Conservation (phyloP, 2,113 vertebrate genomes). For the Perca flavescens region DNA sequence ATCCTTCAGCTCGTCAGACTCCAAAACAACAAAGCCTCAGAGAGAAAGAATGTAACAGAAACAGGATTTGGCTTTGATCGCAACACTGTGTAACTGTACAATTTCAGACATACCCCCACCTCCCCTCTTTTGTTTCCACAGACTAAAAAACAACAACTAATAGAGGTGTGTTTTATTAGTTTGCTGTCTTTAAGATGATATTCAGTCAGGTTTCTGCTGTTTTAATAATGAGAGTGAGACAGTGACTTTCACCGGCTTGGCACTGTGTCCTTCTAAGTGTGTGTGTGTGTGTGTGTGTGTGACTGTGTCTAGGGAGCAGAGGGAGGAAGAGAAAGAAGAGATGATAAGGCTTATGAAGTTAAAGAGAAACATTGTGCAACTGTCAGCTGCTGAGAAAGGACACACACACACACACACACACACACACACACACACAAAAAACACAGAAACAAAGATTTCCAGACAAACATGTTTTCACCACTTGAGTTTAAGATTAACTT, state of each 20-base stretch:
- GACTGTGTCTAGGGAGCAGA: slow-evolving; percentile 4
- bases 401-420: too few species aligned
- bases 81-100: slow-evolving; percentile 29
- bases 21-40: slow-evolving; percentile 36
- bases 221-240: slow-evolving; percentile 30
- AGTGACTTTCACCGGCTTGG: background rate
- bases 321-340: slow-evolving; percentile 17
- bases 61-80: slow-evolving; percentile 46
- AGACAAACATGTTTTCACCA: slow-evolving; percentile 25
- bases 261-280: background rate
- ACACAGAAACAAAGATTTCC: background rate
- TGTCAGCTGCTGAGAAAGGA: slow-evolving; percentile 31
- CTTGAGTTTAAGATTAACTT: background rate
- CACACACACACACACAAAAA: too few species aligned
- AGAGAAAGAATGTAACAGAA: slow-evolving; percentile 15
- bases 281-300: background rate
- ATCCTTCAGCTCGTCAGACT: slow-evolving; percentile 21
- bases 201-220: slow-evolving; percentile 31
- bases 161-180: slow-evolving; percentile 10
- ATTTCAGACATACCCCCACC: slow-evolving; percentile 30
- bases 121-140: background rate
- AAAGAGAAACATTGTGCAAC: slow-evolving; percentile 29
- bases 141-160: background rate
- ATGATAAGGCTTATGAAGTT: slow-evolving; percentile 29
- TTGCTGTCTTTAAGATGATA: slow-evolving; percentile 2